Evolutionary conservation across 2,888 invertebrate species (phyloP), one percentile per base, ranked within the genome.

Genomic region (Drosophila percnosoma): DNA sequence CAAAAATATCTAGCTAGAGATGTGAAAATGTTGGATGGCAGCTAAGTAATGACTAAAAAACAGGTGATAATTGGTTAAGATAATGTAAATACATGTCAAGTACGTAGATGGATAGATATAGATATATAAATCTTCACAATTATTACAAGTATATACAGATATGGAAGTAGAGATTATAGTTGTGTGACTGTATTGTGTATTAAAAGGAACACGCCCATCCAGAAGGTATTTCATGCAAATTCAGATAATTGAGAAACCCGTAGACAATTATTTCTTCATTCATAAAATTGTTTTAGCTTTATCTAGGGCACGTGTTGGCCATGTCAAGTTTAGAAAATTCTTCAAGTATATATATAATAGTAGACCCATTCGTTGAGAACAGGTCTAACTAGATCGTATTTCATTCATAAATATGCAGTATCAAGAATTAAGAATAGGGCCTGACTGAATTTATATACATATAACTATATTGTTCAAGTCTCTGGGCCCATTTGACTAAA

Each of bases 31-130:
- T 42, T 53, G 21, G 36, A 68, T 62, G 52, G 21, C 29, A 74
- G 63, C 64, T 70, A 71, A 45, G 48, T 66, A 75, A 68, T 75
- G 72, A 78, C 75, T 78, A 75, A 62, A n/a, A n/a, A 62, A 62
- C 57, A 42, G 57, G 59, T 75, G 78, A 75, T 78, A 78, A 78
- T 68, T 78, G 54, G 54, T 57, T 65, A 75, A 59, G 11, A 52
- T 62, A 73, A 62, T 49, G 61, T 55, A 75, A 15, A 75, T 65
- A 60, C 65, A 75, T 72, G 79, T 78, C 75, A 78, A 66, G 59
- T 68, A 71, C 78, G 49, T 49, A 71, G 18, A 64, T 34, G 33
- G 33, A 10, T 33, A 33, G 11, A 63, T 15, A 38, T 27, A n/a
- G 13, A 61, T 63, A 49, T 33, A 24, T 33, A 61, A 58, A 45